These are phyloP conservation scores for Megathymus violae DNA, from an alignment of 1,140 invertebrate genomes.

Conservation along the genomic window DNA sequence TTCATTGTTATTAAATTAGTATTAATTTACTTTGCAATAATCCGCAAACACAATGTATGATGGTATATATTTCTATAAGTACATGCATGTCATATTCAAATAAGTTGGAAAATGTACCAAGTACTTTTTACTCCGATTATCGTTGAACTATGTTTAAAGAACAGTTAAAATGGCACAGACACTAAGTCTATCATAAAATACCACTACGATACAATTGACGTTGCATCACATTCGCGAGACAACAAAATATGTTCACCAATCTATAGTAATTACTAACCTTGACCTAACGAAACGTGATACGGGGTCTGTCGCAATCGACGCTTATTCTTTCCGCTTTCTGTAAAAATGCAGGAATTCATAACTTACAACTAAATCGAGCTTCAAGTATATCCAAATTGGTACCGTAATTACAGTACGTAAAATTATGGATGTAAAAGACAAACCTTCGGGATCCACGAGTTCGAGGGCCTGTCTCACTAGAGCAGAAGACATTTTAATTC, in stretches of 20 bases:
- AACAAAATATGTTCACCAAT: not conserved
- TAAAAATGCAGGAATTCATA: slow-evolving; percentile 7
- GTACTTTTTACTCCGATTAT: no score
- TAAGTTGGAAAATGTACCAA: no score
- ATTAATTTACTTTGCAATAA: no score
- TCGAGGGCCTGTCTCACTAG: slow-evolving; percentile 77
- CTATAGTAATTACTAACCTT: slow-evolving; percentile 22
- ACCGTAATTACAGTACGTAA: not conserved
- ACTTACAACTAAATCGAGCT: not conserved
- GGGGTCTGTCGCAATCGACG: slow-evolving; percentile 7
- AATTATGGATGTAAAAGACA: not conserved
- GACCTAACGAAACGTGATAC: slow-evolving; percentile 11
- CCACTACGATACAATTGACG: no score
- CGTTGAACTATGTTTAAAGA: no score
- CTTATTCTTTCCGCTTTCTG: slow-evolving; percentile 29
- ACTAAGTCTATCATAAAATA: no score
- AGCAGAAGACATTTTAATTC: slow-evolving; percentile 79
- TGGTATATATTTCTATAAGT: no score
- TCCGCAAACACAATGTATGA: no score
- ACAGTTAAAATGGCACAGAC: no score
- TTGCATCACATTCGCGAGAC: no score
- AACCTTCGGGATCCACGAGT: slow-evolving; percentile 78
- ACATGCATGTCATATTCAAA: no score
- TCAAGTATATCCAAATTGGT: not conserved
- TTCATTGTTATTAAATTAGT: no score